A percentile compares a stretch with the other conserved stretches of the same genome.
These are phyloP conservation scores for Anseranas semipalmata DNA, from an alignment of 2,113 vertebrate species.

Conservation along the genomic window DNA sequence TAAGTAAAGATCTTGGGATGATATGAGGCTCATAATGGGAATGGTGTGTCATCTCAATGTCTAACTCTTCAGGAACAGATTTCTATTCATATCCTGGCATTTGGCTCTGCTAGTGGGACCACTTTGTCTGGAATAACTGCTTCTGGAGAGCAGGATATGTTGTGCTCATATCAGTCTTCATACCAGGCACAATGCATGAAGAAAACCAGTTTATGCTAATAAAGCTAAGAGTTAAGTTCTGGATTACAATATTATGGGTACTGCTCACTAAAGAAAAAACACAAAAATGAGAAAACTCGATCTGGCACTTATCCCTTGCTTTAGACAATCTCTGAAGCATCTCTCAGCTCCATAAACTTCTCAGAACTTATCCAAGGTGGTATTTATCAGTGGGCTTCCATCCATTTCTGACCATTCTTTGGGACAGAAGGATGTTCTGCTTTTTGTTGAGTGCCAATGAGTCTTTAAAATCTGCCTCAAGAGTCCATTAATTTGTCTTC, in stretches of 20 bases:
- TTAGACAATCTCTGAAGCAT: too few relatives aligned
- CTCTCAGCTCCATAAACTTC: too few relatives aligned
- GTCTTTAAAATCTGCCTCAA: too few relatives aligned
- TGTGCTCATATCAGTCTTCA: background rate
- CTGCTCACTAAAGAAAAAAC: background rate
- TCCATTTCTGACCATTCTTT: too few relatives aligned
- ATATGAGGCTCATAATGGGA: background rate
- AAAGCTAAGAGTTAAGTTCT: background rate
- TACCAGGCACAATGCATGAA: background rate
- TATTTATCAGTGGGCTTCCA: too few relatives aligned
- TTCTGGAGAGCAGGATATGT: background rate
- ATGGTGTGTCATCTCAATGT: background rate
- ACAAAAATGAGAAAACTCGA: background rate
- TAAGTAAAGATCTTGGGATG: background rate
- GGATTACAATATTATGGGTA: background rate
- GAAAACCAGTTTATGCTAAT: background rate
- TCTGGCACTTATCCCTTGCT: too few relatives aligned
- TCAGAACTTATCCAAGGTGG: too few relatives aligned
- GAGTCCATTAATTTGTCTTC: too few relatives aligned
- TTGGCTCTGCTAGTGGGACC: background rate
- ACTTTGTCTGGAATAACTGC: background rate
- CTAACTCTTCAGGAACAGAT: background rate
- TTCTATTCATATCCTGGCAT: background rate
- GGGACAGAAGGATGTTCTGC: too few relatives aligned
- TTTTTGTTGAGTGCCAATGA: too few relatives aligned